phyloP scores from a whole-genome alignment of 1,140 invertebrate species.

The Papilio machaon region DNA sequence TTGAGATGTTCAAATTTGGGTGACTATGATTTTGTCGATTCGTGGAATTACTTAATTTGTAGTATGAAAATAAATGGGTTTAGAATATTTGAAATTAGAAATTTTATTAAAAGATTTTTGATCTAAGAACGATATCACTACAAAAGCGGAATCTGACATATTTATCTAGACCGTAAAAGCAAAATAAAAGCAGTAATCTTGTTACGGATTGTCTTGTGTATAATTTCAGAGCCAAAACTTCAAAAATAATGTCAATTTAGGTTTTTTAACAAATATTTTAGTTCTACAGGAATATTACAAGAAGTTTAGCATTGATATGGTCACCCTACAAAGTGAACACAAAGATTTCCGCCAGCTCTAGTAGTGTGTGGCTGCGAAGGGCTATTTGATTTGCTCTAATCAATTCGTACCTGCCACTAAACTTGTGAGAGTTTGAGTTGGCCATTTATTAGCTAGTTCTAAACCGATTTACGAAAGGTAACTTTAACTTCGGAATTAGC shows the following conservation, averaged over 20 bases:
- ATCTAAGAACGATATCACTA: too few species aligned
- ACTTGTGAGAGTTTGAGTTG: conserved; percentile 44
- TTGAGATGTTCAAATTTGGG: conserved; percentile 48
- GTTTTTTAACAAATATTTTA: neutral
- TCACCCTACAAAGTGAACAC: conserved; percentile 44
- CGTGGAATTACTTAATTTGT: neutral
- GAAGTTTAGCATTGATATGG: conserved; percentile 8
- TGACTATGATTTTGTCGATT: conserved; percentile 41
- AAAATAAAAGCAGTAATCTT: too few species aligned
- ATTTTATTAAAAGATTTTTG: too few species aligned
- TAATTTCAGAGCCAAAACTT: too few species aligned
- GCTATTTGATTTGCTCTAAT: conserved; percentile 64
- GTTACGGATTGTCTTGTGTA: too few species aligned
- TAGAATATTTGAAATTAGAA: too few species aligned
- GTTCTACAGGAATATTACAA: neutral
- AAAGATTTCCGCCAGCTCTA: conserved; percentile 50
- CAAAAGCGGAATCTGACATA: too few species aligned
- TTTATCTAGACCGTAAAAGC: too few species aligned
- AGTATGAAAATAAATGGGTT: too few species aligned
- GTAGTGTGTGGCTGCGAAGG: conserved; percentile 51
- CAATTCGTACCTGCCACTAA: conserved; percentile 48
- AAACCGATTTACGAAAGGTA: conserved; percentile 27
- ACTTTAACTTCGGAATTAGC: neutral
- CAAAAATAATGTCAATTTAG: neutral
- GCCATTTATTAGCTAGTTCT: conserved; percentile 35